These are phyloP conservation scores for Oscheius sp. DNA, from an alignment of 2,888 invertebrate genomes.

Conservation along the genomic window DNA sequence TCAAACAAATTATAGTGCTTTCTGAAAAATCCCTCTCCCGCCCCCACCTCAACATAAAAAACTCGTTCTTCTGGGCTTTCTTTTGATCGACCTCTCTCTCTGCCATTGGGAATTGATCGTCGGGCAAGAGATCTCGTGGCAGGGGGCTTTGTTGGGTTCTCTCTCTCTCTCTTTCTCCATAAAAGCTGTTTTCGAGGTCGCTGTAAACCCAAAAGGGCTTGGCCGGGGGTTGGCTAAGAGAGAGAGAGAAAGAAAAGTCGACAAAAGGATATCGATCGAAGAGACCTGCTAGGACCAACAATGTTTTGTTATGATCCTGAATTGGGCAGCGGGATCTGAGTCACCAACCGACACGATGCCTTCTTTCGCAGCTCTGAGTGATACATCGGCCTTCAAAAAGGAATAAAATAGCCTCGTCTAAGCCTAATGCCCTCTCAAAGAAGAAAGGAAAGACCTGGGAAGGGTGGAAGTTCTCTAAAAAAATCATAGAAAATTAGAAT, in stretches of 20 bases:
- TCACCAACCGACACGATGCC: too few relatives aligned
- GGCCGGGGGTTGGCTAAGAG: not conserved
- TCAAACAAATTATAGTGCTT: too few relatives aligned
- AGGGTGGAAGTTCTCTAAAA: too few relatives aligned
- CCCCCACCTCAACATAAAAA: not conserved
- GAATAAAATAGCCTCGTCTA: too few relatives aligned
- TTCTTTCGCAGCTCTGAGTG: too few relatives aligned
- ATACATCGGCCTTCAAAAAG: too few relatives aligned
- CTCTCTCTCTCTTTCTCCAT: too few relatives aligned
- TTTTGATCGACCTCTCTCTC: not conserved
- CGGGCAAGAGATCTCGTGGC: not conserved
- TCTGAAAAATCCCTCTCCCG: not conserved
- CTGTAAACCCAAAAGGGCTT: not conserved
- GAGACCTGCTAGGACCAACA: not conserved
- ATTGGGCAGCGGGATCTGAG: slow-evolving; percentile 21
- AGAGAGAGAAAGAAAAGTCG: not conserved
- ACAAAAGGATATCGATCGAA: not conserved
- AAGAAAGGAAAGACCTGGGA: not conserved
- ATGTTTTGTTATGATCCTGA: slow-evolving; percentile 30
- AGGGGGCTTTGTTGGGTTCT: not conserved
- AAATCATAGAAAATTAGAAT: too few relatives aligned
- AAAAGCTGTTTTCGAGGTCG: slow-evolving; percentile 19
- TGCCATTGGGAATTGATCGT: slow-evolving; percentile 18
- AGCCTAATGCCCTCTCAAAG: too few relatives aligned
- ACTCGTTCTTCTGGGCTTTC: slow-evolving; percentile 20